phyloP scores from a whole-genome alignment of 1,140 invertebrate species.

The Reticulitermes speratus region DNA sequence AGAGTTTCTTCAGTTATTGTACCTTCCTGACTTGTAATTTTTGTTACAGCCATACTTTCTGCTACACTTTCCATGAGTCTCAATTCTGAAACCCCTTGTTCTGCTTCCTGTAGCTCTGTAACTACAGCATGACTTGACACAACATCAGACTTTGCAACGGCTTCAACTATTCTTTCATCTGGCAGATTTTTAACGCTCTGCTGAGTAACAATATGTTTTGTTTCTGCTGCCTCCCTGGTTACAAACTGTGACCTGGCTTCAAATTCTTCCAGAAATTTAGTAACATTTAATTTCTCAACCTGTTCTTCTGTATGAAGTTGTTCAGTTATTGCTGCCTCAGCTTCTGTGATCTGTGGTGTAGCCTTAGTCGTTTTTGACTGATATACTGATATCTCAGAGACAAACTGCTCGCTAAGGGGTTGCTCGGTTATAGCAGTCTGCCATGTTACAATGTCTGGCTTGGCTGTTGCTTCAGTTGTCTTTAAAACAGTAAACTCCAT shows the following conservation, averaged over 20 bases:
- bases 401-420: not conserved
- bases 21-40: conserved; percentile 1
- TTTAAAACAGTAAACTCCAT: conserved; percentile 6
- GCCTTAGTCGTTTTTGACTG: not conserved
- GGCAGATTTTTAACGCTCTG: not conserved
- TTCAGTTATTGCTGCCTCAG: conserved; percentile 24
- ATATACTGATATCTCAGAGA: not conserved
- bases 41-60: not conserved
- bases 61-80: not conserved
- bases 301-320: not conserved
- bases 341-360: not conserved
- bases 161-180: not conserved
- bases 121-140: not conserved
- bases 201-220: not conserved
- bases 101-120: not conserved
- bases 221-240: not conserved
- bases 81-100: not conserved
- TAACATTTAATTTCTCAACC: not conserved
- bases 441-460: not conserved
- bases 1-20: conserved; percentile 20
- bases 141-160: not conserved
- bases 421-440: conserved; percentile 28
- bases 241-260: conserved; percentile 15
- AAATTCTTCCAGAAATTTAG: not conserved
- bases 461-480: not conserved